These are phyloP conservation scores for Propithecus coquereli DNA, from an alignment of 2,113 vertebrate species.

Conservation along the genomic window DNA sequence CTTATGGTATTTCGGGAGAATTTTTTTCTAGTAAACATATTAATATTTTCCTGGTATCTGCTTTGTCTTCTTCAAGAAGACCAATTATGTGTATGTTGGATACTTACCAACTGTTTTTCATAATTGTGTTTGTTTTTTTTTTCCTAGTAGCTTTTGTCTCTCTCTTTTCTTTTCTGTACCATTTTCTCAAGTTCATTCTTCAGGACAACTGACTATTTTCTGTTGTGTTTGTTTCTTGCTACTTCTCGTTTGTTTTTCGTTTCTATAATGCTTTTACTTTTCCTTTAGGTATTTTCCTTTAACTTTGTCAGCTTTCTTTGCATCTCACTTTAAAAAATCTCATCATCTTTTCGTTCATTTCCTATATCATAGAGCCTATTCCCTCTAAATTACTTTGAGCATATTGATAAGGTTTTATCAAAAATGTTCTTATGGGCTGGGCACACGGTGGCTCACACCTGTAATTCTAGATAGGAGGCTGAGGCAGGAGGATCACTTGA, in stretches of 20 bases:
- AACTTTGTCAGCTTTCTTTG: neutral
- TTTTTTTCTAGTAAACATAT: neutral
- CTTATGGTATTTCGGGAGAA: neutral
- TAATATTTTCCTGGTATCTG: neutral
- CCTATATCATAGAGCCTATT: neutral
- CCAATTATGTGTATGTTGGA: rapidly evolving
- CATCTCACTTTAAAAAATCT: neutral
- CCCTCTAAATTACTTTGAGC: neutral
- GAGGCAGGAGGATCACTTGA: no score
- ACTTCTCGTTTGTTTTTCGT: neutral
- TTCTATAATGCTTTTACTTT: neutral
- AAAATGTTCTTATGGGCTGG: neutral
- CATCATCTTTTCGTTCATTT: neutral
- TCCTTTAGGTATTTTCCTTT: neutral
- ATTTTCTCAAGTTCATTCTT: neutral
- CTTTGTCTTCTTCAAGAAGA: neutral
- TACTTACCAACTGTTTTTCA: neutral
- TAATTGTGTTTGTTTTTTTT: neutral
- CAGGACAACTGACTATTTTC: neutral
- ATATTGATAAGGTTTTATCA: neutral
- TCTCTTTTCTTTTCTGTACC: neutral
- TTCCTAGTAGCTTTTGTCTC: neutral
- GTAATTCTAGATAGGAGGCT: no score
- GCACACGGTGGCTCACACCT: no score
- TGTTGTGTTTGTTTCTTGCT: neutral